Evolutionary conservation across 2,888 invertebrate genomes (phyloP).

Genomic region (Tethea ocularis): DNA sequence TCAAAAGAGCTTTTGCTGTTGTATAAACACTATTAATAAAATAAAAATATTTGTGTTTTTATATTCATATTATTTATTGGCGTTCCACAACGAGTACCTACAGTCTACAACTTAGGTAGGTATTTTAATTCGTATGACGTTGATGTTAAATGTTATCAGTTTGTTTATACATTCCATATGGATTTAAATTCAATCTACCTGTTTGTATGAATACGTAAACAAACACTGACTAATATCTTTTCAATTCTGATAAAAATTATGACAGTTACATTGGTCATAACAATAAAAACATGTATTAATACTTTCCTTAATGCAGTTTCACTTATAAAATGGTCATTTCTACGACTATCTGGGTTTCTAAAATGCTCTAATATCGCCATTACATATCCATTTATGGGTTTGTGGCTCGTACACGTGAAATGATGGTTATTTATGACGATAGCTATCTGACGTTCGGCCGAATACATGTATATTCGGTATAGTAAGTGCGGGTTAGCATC

Average conservation of each 20-base stretch:
- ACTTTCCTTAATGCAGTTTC: neutral
- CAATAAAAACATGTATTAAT: neutral
- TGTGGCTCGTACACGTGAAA: conserved; percentile 31
- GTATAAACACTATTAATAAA: neutral
- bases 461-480: conserved; percentile 21
- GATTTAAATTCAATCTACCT: neutral
- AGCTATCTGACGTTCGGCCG: conserved; percentile 32
- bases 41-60: too few relatives aligned
- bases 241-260: neutral
- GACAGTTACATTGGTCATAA: neutral
- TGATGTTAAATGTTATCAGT: neutral
- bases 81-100: too few relatives aligned
- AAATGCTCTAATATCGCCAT: conserved; percentile 39
- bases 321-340: neutral
- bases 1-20: neutral
- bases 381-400: conserved; percentile 30
- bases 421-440: conserved; percentile 37
- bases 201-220: neutral
- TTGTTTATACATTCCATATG: neutral
- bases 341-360: conserved; percentile 34
- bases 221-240: neutral
- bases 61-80: too few relatives aligned
- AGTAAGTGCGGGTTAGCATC: conserved; percentile 26
- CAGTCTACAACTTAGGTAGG: too few relatives aligned
- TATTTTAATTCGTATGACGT: neutral